These are phyloP conservation scores for Ellobius talpinus DNA, from an alignment of 2,113 vertebrate genomes.

Conservation along the genomic window DNA sequence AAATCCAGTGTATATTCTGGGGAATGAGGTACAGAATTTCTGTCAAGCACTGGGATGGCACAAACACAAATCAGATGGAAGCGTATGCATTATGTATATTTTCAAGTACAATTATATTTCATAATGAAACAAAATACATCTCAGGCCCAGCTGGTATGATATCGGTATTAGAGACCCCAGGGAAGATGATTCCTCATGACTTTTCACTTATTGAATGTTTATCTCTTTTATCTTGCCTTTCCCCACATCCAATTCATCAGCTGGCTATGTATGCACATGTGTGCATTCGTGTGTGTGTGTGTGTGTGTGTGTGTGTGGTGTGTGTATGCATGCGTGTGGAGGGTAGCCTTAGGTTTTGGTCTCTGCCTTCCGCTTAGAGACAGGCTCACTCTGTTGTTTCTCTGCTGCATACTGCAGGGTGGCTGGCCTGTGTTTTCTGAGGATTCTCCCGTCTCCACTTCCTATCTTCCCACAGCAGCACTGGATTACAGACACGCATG, in stretches of 20 bases:
- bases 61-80: background rate
- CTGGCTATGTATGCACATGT: background rate
- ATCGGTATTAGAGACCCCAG: background rate
- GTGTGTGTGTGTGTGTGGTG: background rate
- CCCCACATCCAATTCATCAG: background rate
- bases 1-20: background rate
- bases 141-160: background rate
- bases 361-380: background rate
- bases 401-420: background rate
- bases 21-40: background rate
- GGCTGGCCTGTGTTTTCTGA: background rate
- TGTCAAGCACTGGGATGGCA: background rate
- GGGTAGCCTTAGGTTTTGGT: background rate
- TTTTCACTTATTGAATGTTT: constrained; percentile 37
- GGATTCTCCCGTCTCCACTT: background rate
- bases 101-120: constrained; percentile 53
- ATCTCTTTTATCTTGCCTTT: background rate
- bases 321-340: background rate
- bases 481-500: background rate
- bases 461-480: background rate
- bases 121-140: constrained; percentile 31
- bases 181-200: background rate
- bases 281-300: background rate
- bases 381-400: background rate
- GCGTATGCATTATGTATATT: background rate